These are phyloP conservation scores for Linyphia triangularis DNA, from an alignment of 2,888 invertebrate genomes.

Conservation along the genomic window DNA sequence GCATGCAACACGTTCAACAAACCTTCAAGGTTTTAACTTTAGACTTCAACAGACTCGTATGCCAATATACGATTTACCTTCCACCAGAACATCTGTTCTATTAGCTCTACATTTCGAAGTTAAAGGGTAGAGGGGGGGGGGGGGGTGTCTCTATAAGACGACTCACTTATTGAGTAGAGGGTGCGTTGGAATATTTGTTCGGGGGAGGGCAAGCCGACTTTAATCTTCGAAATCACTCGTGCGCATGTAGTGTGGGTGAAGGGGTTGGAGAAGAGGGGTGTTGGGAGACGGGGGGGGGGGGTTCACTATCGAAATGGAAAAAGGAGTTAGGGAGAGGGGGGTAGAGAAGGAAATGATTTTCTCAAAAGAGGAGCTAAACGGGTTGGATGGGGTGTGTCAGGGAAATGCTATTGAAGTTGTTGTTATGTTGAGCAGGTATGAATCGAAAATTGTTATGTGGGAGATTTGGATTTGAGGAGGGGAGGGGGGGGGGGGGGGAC, in stretches of 20 bases:
- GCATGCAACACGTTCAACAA: no score
- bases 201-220: conserved; percentile 47
- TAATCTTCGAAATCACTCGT: conserved; percentile 67
- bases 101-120: conserved; percentile 3
- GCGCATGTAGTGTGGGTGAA: conserved; percentile 28
- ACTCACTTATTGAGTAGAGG: neutral
- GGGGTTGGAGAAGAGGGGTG: no score
- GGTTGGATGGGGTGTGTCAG: neutral
- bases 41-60: neutral
- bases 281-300: conserved; percentile 2
- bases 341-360: neutral
- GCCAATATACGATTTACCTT: neutral
- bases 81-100: neutral
- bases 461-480: neutral
- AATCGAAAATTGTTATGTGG: neutral
- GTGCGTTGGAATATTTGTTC: conserved; percentile 36
- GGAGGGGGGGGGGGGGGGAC: neutral
- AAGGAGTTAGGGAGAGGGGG: neutral
- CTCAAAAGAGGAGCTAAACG: conserved; percentile 31
- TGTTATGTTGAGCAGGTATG: conserved; percentile 30
- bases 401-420: conserved; percentile 48
- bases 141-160: neutral
- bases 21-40: no score
- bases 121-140: neutral
- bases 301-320: neutral